Percentiles rank a stretch among this genome's conserved stretches.
phyloP scores from a whole-genome alignment of 2,797 vertebrate genomes.

The Takifugu rubripes region DNA sequence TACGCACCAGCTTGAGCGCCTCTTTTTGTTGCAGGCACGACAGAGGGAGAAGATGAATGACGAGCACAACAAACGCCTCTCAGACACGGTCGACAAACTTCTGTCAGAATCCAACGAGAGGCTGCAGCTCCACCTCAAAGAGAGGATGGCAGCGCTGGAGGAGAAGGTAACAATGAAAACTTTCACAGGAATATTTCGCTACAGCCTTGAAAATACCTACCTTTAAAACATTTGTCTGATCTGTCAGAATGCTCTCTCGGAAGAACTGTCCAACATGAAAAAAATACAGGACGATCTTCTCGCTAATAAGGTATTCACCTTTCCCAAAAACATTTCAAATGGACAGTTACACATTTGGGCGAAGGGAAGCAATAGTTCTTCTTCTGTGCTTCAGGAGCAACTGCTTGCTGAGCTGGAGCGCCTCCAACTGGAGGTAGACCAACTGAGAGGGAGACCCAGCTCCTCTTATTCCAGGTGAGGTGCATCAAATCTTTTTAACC shows the following conservation, averaged over 20 bases:
- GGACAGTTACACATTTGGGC: not conserved
- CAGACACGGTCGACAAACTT: conserved; percentile 90
- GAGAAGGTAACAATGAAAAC: conserved; percentile 80
- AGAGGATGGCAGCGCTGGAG: conserved; percentile 92
- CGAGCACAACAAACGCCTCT: conserved; percentile 92
- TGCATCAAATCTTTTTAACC: conserved; percentile 17
- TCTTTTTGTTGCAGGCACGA: conserved; percentile 74
- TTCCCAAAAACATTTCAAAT: not conserved
- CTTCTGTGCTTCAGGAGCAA: conserved; percentile 77
- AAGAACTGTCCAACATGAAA: conserved; percentile 93
- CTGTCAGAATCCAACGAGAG: conserved; percentile 92
- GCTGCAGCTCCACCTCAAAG: conserved; percentile 91
- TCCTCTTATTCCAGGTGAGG: conserved; percentile 90
- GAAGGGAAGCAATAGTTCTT: not conserved
- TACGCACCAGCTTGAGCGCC: not conserved
- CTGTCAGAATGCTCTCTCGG: conserved; percentile 86
- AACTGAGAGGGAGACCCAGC: conserved; percentile 84
- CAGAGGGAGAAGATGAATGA: conserved; percentile 95
- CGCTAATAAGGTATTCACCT: conserved; percentile 82
- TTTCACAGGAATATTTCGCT: not conserved
- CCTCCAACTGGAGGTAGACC: conserved; percentile 90
- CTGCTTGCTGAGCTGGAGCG: conserved; percentile 88
- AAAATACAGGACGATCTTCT: conserved; percentile 91
- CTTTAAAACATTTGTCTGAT: not conserved
- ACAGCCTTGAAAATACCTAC: not conserved